Evolutionary conservation across 2,888 invertebrate species (phyloP).

Genomic region (Zygaena filipendulae): DNA sequence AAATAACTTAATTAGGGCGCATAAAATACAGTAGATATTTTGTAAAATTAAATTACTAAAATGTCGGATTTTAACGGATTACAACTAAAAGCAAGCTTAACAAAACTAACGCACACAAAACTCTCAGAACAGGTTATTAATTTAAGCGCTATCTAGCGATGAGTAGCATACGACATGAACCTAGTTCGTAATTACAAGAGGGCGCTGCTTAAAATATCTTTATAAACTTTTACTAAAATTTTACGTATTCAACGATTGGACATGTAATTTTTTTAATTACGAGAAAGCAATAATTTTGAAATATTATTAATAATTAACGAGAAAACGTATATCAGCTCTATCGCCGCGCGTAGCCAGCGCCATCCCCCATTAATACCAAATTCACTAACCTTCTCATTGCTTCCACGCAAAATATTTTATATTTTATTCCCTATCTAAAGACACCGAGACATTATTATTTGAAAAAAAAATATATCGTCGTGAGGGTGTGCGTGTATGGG

Average conservation of each 20-base stretch:
- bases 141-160: conserved; percentile 29
- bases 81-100: conserved; percentile 59
- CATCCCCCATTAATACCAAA: conserved; percentile 40
- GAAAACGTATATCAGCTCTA: conserved; percentile 25
- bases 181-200: no score
- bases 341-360: conserved; percentile 24
- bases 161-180: conserved; percentile 20
- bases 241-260: conserved; percentile 43
- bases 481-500: conserved; percentile 43
- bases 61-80: conserved; percentile 57
- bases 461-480: conserved; percentile 20
- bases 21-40: conserved; percentile 65
- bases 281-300: no score
- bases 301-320: no score
- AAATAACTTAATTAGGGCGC: conserved; percentile 66
- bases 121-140: conserved; percentile 49
- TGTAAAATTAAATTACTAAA: conserved; percentile 60
- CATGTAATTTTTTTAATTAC: no score
- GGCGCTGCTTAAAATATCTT: no score
- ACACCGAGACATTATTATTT: no score
- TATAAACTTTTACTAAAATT: conserved; percentile 35
- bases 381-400: conserved; percentile 66
- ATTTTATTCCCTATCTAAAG: conserved; percentile 35
- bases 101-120: conserved; percentile 40
- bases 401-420: conserved; percentile 38